Conservation (phyloP, 2,888 invertebrate species). For the Chrysolina oricalcia region DNA sequence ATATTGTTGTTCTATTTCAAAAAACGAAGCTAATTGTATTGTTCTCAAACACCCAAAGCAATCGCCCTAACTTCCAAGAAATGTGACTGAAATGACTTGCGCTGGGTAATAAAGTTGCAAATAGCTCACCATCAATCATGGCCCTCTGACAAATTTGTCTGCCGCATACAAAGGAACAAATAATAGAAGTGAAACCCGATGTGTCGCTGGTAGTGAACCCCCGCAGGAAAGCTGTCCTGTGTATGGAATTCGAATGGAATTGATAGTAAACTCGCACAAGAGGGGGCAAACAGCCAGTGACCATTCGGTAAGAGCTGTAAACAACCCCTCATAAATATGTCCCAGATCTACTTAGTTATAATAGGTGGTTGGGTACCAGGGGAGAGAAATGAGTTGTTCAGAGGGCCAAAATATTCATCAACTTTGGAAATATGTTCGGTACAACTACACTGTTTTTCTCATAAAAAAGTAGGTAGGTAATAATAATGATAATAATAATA, state of each 20-base stretch:
- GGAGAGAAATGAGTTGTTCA: too few species aligned
- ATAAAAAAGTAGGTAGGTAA: too few species aligned
- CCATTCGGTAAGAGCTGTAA: constrained; percentile 36
- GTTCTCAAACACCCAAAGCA: constrained; percentile 1
- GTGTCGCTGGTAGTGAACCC: constrained; percentile 42
- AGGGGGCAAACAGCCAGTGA: constrained; percentile 42
- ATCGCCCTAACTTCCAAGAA: constrained; percentile 29
- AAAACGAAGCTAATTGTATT: not conserved
- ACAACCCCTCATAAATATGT: constrained; percentile 41
- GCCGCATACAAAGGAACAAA: constrained; percentile 47
- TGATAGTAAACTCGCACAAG: constrained; percentile 42
- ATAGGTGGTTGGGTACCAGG: not conserved
- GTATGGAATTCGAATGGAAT: constrained; percentile 39
- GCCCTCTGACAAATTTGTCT: constrained; percentile 56
- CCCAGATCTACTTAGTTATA: constrained; percentile 24
- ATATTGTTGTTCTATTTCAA: not conserved
- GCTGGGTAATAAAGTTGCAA: constrained; percentile 52
- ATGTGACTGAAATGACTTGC: constrained; percentile 39
- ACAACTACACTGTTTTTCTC: too few species aligned
- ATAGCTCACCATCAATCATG: constrained; percentile 53
- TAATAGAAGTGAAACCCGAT: constrained; percentile 46
- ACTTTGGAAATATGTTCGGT: too few species aligned
- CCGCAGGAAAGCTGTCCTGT: constrained; percentile 40
- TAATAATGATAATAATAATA: too few species aligned
- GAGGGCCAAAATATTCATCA: too few species aligned